Evolutionary conservation across 2,888 invertebrate genomes (phyloP).

Genomic region (Cosmopolites sordidus): DNA sequence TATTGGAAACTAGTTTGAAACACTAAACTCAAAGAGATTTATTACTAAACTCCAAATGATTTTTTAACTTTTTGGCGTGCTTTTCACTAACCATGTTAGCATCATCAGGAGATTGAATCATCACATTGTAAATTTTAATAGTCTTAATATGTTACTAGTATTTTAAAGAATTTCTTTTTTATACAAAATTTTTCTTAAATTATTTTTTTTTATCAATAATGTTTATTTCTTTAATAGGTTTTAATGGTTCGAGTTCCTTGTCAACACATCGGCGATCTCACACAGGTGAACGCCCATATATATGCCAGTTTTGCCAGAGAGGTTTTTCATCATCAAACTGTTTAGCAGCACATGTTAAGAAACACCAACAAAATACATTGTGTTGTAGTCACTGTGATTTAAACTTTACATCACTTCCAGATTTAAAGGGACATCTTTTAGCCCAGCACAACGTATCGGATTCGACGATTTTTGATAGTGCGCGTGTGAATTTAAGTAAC

Average conservation of each 20-base stretch:
- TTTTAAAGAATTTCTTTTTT: too few relatives aligned
- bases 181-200: too few relatives aligned
- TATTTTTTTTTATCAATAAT: too few relatives aligned
- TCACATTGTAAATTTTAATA: too few relatives aligned
- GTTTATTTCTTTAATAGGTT: slow-evolving; percentile 38
- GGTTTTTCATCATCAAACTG: slow-evolving; percentile 48
- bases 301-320: slow-evolving; percentile 44
- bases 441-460: slow-evolving; percentile 10
- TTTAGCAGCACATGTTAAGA: slow-evolving; percentile 46
- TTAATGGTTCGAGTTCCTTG: slow-evolving; percentile 47
- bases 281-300: slow-evolving; percentile 47
- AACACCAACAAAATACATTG: slow-evolving; percentile 39
- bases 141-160: too few relatives aligned
- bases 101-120: too few relatives aligned
- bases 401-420: slow-evolving; percentile 8
- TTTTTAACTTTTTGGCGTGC: too few relatives aligned
- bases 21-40: too few relatives aligned
- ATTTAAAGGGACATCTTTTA: slow-evolving; percentile 16
- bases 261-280: slow-evolving; percentile 46
- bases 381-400: slow-evolving; percentile 21
- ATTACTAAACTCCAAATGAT: too few relatives aligned
- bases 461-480: background rate
- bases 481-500: background rate
- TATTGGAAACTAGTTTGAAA: too few relatives aligned
- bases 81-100: too few relatives aligned